Base-by-base conservation (phyloP, 2,797 vertebrate species). In the Prunella strophiata region DNA sequence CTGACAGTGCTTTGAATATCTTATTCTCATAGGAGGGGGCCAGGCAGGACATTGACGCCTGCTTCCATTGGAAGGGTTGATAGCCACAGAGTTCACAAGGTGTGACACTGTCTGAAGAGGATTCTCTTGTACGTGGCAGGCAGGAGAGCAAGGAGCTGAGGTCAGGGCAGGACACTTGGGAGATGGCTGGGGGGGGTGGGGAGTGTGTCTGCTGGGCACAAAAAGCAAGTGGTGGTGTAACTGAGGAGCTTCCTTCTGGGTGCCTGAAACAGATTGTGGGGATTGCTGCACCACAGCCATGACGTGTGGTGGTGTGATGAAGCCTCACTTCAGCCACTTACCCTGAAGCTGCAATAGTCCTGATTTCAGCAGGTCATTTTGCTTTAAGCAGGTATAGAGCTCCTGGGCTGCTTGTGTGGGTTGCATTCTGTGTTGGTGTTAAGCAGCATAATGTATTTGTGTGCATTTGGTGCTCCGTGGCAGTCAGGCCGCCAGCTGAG, bases 1-100 rank as follows among this genome's bases (percentile, higher is more conserved):
- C 90, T 95, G 96, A 90, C 93, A 93, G 79, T 29, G 23, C 61
- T 94, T 91, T 79, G 74, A 90, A 91, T 95, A 70, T 94, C 94
- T 96, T 95, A 95, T 26, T 95, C 77, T 51, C 1, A 2, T 68
- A 47, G 67, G 76, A 91, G 48, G 10, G 40, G 27, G 48, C 54
- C 65, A 63, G 88, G 65, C 85, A 81, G 73, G 85, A 70, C 70
- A 58, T 3, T 1, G 30, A 52, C 1, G 54, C 23, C 61, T 71
- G 78, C 38, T 91, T 90, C 59, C 26, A 51, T 16, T 4, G 8
- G 68, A 62, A 32, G 21, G 40, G 16, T 54, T 76, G 73, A 79
- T 92, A 93, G 48, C 32, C n/a, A n/a, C 58, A n/a, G 70, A 73
- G 55, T 22, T 83, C 48, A 38, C 30, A 27, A 55, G 73, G 52